Evolutionary conservation across 2,888 invertebrate species (phyloP), one percentile per base, ranked within the genome.

Genomic region (Epistrophella euchroma): DNA sequence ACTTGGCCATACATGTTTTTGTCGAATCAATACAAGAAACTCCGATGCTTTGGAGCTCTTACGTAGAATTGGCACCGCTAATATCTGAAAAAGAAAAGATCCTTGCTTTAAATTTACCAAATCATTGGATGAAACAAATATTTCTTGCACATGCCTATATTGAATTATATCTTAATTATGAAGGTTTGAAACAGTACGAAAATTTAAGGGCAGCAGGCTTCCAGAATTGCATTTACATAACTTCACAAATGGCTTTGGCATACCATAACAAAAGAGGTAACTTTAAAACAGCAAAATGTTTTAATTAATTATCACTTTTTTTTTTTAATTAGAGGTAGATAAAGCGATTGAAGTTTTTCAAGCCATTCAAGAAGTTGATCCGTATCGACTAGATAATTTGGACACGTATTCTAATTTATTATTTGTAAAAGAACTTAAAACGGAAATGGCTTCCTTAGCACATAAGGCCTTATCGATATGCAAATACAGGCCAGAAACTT

Each of bases 401-500:
- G 99, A 99, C 92, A 97, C 97, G 0, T 99, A 97, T 92, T 99
- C 99, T 4, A 99, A 99, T 93, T 93, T 99, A 73, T 93, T 99
- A 10, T 99, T 98, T 91, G 97, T 99, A 13, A 97, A 97, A 93
- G 98, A 98, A 91, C 95, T 97, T 93, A 95, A 97, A 90, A 97
- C 97, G 88, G 98, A 98, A 91, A 94, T 99, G 88, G 97, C 98
- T 3, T 95, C 97, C 91, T 94, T 99, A 87, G 99, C 99, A 0
- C 98, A 99, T 90, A 96, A 96, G 90, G 97, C 98, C 56, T 97
- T 97, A 71, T 96, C 97, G 90, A 97, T 98, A 89, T 98, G 99
- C 92, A 99, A 99, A 93, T 99, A 98, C 91, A 94, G 97, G 89
- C 97, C 98, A 25, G 99, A 99, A 93, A 99, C 99, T 0, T 99